Evolutionary conservation across 2,888 invertebrate species (phyloP).

Genomic region (Nymphalis polychloros): DNA sequence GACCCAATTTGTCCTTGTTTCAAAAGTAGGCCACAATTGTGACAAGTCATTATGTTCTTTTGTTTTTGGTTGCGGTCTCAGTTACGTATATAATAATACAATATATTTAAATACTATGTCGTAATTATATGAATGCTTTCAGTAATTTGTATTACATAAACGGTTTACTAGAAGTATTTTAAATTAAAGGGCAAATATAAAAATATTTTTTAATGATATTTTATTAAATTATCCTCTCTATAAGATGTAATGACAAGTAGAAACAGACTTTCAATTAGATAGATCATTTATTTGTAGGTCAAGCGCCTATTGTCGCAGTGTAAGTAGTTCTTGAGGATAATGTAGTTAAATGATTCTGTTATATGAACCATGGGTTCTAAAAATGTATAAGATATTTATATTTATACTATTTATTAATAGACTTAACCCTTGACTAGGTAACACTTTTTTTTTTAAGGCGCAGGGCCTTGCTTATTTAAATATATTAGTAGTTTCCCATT

Average conservation of each 20-base stretch:
- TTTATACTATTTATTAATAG: not conserved
- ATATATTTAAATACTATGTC: not conserved
- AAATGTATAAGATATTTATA: too few species aligned
- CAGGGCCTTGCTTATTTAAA: too few species aligned
- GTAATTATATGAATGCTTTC: not conserved
- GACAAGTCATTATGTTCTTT: slow-evolving; percentile 41
- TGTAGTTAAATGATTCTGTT: too few species aligned
- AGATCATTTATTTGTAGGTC: slow-evolving; percentile 16
- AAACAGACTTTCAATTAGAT: slow-evolving; percentile 3
- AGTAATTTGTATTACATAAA: too few species aligned
- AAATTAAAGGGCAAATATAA: too few species aligned
- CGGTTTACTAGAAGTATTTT: too few species aligned
- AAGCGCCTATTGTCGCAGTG: slow-evolving; percentile 13
- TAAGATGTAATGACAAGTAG: not conserved
- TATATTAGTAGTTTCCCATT: too few species aligned
- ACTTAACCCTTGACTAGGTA: too few species aligned
- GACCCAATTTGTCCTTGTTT: slow-evolving; percentile 53
- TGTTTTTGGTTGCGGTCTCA: slow-evolving; percentile 26
- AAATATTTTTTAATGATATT: too few species aligned
- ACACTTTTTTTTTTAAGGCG: too few species aligned
- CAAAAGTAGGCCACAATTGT: slow-evolving; percentile 53
- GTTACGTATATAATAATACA: not conserved
- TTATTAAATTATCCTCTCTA: not conserved
- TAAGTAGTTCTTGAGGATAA: slow-evolving; percentile 13
- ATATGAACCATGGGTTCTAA: too few species aligned